phyloP scores from a whole-genome alignment of 2,888 invertebrate species.

The Diplazon laetatorius region DNA sequence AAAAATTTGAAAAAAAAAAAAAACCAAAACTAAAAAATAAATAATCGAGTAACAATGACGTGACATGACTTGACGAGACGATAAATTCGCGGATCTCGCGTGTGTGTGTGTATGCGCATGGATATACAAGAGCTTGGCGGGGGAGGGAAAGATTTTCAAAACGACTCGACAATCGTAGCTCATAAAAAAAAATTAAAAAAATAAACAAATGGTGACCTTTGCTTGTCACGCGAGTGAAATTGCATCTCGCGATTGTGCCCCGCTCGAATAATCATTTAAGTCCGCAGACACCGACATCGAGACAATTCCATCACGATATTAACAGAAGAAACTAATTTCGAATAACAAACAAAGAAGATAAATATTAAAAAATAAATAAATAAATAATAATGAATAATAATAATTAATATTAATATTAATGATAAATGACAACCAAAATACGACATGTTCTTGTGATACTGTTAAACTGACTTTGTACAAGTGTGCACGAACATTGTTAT shows the following conservation, averaged over 20 bases:
- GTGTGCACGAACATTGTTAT: constrained; percentile 74
- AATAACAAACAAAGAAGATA: neutral
- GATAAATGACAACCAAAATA: constrained; percentile 45
- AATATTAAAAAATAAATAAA: constrained; percentile 29
- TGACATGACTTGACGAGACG: constrained; percentile 13
- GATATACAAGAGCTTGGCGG: constrained; percentile 3
- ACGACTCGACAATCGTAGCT: constrained; percentile 62
- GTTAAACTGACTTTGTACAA: constrained; percentile 76
- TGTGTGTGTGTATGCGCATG: neutral
- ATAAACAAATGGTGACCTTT: too few relatives aligned
- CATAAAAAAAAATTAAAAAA: neutral
- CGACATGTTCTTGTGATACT: constrained; percentile 68
- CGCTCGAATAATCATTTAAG: too few relatives aligned
- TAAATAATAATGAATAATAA: too few relatives aligned
- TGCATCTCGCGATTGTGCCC: too few relatives aligned
- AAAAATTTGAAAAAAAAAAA: too few relatives aligned
- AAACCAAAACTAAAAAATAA: neutral
- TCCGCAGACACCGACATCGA: too few relatives aligned
- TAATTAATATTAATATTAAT: too few relatives aligned
- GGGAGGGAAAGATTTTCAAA: constrained; percentile 58
- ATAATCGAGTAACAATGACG: constrained; percentile 6
- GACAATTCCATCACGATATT: too few relatives aligned
- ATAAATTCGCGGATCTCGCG: neutral
- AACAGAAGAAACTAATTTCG: neutral
- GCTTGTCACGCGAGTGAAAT: neutral